Conservation (phyloP, 2,888 invertebrate genomes). For the Epirrhoe alternata region DNA sequence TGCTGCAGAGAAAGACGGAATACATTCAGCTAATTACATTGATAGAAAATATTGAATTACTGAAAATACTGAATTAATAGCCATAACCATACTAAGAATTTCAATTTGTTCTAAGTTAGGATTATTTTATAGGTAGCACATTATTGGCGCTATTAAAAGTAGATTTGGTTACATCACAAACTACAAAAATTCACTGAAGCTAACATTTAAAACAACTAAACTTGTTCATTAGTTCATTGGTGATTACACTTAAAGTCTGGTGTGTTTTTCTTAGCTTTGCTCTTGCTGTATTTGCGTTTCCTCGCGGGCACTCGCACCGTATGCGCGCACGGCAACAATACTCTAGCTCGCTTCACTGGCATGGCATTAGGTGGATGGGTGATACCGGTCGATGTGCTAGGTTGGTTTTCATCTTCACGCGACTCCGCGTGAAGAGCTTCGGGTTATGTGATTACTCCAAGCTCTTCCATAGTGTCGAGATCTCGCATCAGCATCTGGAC, state of each 20-base stretch:
- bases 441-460: constrained; percentile 83
- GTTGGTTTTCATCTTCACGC: constrained; percentile 16
- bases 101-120: too few species aligned
- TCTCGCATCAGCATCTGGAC: constrained; percentile 90
- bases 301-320: constrained; percentile 23
- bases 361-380: constrained; percentile 2
- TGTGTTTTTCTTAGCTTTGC: constrained; percentile 5
- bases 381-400: not conserved
- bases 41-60: not conserved
- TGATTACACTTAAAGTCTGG: not conserved
- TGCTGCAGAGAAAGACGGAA: too few species aligned
- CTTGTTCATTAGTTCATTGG: not conserved
- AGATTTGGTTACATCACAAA: not conserved
- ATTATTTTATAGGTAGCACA: too few species aligned
- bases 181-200: not conserved
- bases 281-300: constrained; percentile 18
- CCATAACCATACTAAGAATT: too few species aligned
- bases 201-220: not conserved
- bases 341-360: constrained; percentile 15
- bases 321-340: constrained; percentile 19
- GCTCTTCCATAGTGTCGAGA: constrained; percentile 88
- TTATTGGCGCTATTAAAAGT: not conserved
- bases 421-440: constrained; percentile 26
- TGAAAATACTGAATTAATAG: not conserved
- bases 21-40: too few species aligned